These are phyloP conservation scores for Archaeoteleia sp. DNA, from an alignment of 2,888 invertebrate genomes.

Conservation along the genomic window DNA sequence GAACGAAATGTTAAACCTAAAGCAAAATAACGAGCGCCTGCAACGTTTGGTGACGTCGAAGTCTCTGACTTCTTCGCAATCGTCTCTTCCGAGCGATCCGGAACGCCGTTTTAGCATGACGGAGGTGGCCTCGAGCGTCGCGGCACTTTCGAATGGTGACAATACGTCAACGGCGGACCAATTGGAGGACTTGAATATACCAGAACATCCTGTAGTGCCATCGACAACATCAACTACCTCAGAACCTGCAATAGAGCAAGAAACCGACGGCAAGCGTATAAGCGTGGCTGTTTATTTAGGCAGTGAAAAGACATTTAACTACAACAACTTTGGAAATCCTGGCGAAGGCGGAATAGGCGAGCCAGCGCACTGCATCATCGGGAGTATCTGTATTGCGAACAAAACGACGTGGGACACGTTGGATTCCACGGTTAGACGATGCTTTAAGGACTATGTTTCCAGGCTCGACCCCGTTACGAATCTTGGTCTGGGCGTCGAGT, in stretches of 20 bases:
- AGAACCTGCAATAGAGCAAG: conserved; percentile 73
- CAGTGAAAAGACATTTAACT: conserved; percentile 79
- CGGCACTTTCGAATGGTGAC: conserved; percentile 68
- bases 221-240: conserved; percentile 58
- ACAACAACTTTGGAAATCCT: conserved; percentile 76
- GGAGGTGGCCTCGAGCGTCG: conserved; percentile 69
- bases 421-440: conserved; percentile 92
- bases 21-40: conserved; percentile 96
- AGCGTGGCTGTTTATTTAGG: conserved; percentile 92
- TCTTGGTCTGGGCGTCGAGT: conserved; percentile 81
- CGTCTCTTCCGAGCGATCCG: conserved; percentile 74
- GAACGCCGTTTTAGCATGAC: conserved; percentile 76
- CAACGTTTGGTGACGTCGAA: conserved; percentile 86
- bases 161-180: conserved; percentile 61
- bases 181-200: conserved; percentile 66
- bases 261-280: conserved; percentile 90
- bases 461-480: conserved; percentile 88
- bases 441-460: conserved; percentile 95
- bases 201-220: conserved; percentile 64
- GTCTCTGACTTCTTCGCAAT: conserved; percentile 77
- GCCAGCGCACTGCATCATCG: conserved; percentile 81
- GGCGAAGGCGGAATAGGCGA: conserved; percentile 72
- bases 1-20: conserved; percentile 97
- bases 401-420: conserved; percentile 97
- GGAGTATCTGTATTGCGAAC: conserved; percentile 91